Evolutionary conservation across 2,888 invertebrate species (phyloP).

Genomic region (Alloscopus bannaensis): DNA sequence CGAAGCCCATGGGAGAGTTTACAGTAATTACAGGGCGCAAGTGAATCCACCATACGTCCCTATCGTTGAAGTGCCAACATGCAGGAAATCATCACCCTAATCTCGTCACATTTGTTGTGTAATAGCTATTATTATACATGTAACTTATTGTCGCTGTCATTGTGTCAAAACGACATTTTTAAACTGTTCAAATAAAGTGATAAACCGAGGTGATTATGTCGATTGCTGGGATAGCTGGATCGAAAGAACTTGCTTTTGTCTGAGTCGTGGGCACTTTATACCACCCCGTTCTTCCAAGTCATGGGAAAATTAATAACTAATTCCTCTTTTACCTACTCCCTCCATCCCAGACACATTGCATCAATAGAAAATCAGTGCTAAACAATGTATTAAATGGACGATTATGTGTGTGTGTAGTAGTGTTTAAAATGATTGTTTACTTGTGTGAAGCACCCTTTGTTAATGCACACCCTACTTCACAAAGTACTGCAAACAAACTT

Average conservation of each 20-base stretch:
- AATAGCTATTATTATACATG: slow-evolving; percentile 60
- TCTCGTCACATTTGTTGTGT: slow-evolving; percentile 60
- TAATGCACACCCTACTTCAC: too few species aligned
- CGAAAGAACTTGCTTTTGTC: slow-evolving; percentile 42
- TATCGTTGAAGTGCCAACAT: slow-evolving; percentile 23
- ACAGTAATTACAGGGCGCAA: slow-evolving; percentile 55
- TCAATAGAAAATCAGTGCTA: too few species aligned
- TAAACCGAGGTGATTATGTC: slow-evolving; percentile 44
- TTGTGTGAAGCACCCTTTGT: too few species aligned
- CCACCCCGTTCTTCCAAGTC: slow-evolving; percentile 30
- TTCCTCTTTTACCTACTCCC: too few species aligned
- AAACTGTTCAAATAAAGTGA: slow-evolving; percentile 47
- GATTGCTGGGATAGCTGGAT: slow-evolving; percentile 24
- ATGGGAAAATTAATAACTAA: too few species aligned
- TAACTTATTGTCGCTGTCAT: slow-evolving; percentile 55
- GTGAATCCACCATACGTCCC: too few species aligned
- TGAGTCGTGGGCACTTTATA: slow-evolving; percentile 9
- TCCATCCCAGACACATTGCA: too few species aligned
- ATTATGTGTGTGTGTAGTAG: too few species aligned
- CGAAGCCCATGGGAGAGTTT: slow-evolving; percentile 61
- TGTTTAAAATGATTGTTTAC: too few species aligned
- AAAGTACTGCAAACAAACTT: too few species aligned
- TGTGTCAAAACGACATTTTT: slow-evolving; percentile 33
- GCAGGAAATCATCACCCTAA: slow-evolving; percentile 65
- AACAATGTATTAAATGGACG: too few species aligned